Base-by-base conservation (phyloP, 2,888 invertebrate genomes). In the Xestoiulus laeticollis region DNA sequence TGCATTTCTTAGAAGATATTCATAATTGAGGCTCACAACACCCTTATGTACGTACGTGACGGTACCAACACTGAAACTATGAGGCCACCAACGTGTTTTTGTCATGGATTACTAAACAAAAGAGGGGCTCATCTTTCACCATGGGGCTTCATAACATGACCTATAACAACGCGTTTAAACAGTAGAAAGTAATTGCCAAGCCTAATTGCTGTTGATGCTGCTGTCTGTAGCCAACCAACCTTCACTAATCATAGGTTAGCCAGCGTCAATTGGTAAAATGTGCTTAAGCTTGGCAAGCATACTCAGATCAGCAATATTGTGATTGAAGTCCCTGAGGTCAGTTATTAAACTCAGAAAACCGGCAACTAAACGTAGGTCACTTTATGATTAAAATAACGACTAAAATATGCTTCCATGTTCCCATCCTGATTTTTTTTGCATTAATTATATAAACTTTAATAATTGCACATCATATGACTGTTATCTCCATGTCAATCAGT, bases 231-330 rank as follows among this genome's bases (percentile, higher is more conserved):
- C 12, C 78, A 78, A 78, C 78, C 78, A 78, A 78, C 78, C 78
- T 78, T 78, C 10, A 30, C 78, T 78, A 78, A 78, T 78, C 78
- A 78, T 78, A 78, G 30, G 78, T 78, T 78, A 78, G 78, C 30
- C 78, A 1, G 30, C 78, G 30, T 78, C 30, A 78, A 78, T 78
- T 30, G 68, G 26, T 26, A 26, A 26, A n/a, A 26, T 19, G n/a
- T 4, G 10, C 26, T 68, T 26, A 68, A 48, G 22, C 22, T n/a
- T n/a, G 26, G 30, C 78, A 30, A 12, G 6, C 14, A 38, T 38
- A 38, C 30, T 78, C 12, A 14, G 78, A 30, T 26, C 26, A 68
- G 10, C 68, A 5, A 26, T 68, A 68, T 68, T 48, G 48, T 12
- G 19, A 48, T 3, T 48, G 19, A 48, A 38, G 38, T 8, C 38